Evolutionary conservation across 2,797 vertebrate genomes (phyloP).

Genomic region (Champsocephalus gunnari): DNA sequence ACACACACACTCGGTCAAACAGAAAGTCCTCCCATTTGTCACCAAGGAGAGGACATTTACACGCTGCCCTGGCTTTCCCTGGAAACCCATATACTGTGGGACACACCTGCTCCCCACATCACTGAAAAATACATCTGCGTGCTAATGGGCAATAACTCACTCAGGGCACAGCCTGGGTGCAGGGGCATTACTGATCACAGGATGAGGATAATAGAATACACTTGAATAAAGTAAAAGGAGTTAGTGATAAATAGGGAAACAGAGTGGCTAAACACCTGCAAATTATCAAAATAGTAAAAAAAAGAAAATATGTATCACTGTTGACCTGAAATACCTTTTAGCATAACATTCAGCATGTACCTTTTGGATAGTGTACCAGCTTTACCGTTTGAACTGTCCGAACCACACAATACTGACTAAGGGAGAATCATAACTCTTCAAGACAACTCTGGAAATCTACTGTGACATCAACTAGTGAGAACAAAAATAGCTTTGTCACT

Average conservation of each 20-base stretch:
- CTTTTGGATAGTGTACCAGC: neutral
- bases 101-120: slow-evolving; percentile 63
- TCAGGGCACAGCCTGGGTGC: slow-evolving; percentile 23
- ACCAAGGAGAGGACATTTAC: slow-evolving; percentile 29
- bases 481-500: too few relatives aligned
- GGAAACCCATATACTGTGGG: slow-evolving; percentile 34
- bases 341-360: too few relatives aligned
- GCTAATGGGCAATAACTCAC: slow-evolving; percentile 51
- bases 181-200: slow-evolving; percentile 44
- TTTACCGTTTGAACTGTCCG: neutral
- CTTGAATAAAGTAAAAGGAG: neutral
- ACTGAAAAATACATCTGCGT: slow-evolving; percentile 38
- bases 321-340: neutral
- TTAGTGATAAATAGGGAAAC: neutral
- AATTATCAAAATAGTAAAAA: neutral
- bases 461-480: too few relatives aligned
- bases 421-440: too few relatives aligned
- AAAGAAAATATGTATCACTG: neutral
- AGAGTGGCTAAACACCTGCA: neutral
- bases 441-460: too few relatives aligned
- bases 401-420: neutral
- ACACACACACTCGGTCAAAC: neutral
- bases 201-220: slow-evolving; percentile 16
- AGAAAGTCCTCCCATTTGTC: slow-evolving; percentile 41
- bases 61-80: slow-evolving; percentile 24